These are phyloP conservation scores for Cerastis rubricosa DNA, from an alignment of 2,888 invertebrate genomes.

Conservation along the genomic window DNA sequence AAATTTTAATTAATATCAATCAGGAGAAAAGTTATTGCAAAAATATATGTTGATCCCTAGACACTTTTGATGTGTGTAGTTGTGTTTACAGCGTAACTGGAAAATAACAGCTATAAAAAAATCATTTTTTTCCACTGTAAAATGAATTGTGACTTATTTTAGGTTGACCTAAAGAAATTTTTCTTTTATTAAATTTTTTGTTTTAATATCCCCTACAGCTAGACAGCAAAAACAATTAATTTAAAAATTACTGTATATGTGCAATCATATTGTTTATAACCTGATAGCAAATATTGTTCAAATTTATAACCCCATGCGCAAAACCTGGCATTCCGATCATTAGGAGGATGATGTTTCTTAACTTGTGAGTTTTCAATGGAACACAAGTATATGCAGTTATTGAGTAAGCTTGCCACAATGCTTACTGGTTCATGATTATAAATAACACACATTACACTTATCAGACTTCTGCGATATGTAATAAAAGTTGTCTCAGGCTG, in stretches of 20 bases:
- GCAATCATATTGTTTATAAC: constrained; percentile 41
- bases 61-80: too few relatives aligned
- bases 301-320: constrained; percentile 70
- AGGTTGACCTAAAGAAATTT: not conserved
- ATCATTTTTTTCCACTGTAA: not conserved
- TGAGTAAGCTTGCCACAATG: constrained; percentile 67
- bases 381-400: constrained; percentile 73
- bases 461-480: constrained; percentile 72
- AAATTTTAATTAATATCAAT: too few relatives aligned
- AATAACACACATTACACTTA: constrained; percentile 70
- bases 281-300: constrained; percentile 71
- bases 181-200: not conserved
- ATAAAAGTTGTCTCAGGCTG: constrained; percentile 60
- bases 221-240: not conserved
- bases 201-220: not conserved
- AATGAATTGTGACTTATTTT: not conserved
- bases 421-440: constrained; percentile 58
- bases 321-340: constrained; percentile 57
- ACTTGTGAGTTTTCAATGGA: constrained; percentile 65
- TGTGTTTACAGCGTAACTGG: not conserved
- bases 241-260: not conserved
- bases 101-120: not conserved
- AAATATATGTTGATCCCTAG: too few relatives aligned
- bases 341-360: constrained; percentile 44
- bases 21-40: too few relatives aligned